A percentile compares a stretch with the other conserved stretches of the same genome.
These are phyloP conservation scores for Monochamus alternatus DNA, from an alignment of 2,888 invertebrate genomes.

Conservation along the genomic window DNA sequence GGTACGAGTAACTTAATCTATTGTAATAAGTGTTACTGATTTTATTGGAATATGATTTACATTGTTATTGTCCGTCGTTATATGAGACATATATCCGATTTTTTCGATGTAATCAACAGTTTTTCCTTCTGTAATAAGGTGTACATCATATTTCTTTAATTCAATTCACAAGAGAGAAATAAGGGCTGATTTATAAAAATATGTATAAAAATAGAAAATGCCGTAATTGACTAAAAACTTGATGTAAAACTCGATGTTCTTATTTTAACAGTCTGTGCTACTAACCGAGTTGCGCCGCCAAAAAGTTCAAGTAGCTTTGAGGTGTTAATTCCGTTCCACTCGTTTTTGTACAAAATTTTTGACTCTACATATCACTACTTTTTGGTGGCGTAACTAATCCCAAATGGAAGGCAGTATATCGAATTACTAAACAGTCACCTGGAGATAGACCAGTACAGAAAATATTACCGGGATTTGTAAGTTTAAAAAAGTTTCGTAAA, in stretches of 20 bases:
- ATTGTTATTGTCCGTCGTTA: conserved; percentile 49
- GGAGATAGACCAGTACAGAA: too few species aligned
- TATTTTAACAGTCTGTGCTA: conserved; percentile 50
- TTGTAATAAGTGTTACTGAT: conserved; percentile 57
- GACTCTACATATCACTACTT: conserved; percentile 32
- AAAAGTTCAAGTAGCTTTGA: conserved; percentile 15
- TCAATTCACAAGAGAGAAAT: conserved; percentile 68
- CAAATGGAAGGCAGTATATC: neutral
- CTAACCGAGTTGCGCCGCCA: conserved; percentile 38
- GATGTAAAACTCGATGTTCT: conserved; percentile 54
- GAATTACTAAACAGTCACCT: neutral
- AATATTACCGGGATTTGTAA: too few species aligned
- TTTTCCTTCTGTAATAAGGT: conserved; percentile 52
- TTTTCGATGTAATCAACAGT: conserved; percentile 24
- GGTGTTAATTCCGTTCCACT: neutral
- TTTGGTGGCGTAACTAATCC: conserved; percentile 19
- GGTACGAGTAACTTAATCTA: conserved; percentile 62
- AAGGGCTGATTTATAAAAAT: conserved; percentile 69
- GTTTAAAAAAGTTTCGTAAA: neutral
- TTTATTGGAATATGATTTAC: conserved; percentile 65
- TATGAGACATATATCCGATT: conserved; percentile 44
- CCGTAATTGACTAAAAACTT: conserved; percentile 58
- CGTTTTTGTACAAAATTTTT: conserved; percentile 19
- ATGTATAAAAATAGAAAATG: conserved; percentile 64
- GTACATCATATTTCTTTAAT: conserved; percentile 68